Evolutionary conservation across 2,888 invertebrate genomes (phyloP), one percentile per base, ranked within the genome.

Genomic region (Sesia bembeciformis): DNA sequence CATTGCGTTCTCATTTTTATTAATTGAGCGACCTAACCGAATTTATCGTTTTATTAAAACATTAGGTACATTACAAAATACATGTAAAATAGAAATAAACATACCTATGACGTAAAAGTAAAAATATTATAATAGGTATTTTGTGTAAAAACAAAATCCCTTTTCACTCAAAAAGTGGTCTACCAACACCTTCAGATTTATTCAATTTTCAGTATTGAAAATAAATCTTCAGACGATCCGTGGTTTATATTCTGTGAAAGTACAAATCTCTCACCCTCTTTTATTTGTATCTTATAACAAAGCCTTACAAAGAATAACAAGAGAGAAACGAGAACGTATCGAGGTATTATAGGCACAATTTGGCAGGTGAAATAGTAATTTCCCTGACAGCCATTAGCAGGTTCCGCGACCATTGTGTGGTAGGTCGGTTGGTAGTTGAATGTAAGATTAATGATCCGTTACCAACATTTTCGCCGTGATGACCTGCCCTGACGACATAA

Each of bases 391-490:
- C 78, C 81, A 82, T 86, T 84, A 84, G 76, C 75, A 68, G 73
- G 75, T 76, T 82, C 77, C 72, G 78, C 70, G 74, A 66, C 71
- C 67, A 74, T 82, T 83, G 79, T 67, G 71, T 63, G 67, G 58
- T 56, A 58, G 62, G 69, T 50, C 40, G 40, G 60, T 60, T 62
- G 72, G 63, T 77, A 75, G 78, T 77, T 82, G 84, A 84, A 82
- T 81, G 75, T 75, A 84, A 83, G 85, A 86, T 86, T 86, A 83
- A 87, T 86, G 85, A 77, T 65, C 62, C 64, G 58, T 62, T 68
- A 66, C 69, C 67, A 65, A 68, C 74, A 77, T 78, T 77, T 72
- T 72, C 65, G 66, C 68, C 65, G 63, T 72, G 70, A 78, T 78
- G 74, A 68, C 74, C 74, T 74, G 79, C 77, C 74, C 68, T 65